Evolutionary conservation across 2,888 invertebrate species (phyloP).

Genomic region (Ctena decussata): DNA sequence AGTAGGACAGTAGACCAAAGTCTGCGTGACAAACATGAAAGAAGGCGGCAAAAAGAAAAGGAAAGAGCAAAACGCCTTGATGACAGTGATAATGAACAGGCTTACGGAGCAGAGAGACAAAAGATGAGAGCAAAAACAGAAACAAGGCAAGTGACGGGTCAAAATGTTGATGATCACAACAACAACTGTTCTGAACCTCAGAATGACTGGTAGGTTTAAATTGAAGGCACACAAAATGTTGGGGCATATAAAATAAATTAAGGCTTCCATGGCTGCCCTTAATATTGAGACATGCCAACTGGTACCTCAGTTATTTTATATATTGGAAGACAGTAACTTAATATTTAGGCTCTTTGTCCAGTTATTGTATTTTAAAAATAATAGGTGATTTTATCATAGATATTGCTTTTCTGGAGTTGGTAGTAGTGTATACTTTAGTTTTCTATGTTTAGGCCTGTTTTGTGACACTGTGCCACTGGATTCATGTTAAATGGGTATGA

Average conservation of each 20-base stretch:
- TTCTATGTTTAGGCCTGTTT: too few relatives aligned
- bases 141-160: conserved; percentile 11
- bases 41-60: neutral
- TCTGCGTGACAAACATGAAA: neutral
- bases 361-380: too few relatives aligned
- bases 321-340: too few relatives aligned
- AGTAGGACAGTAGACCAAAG: neutral
- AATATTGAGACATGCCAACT: too few relatives aligned
- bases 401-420: too few relatives aligned
- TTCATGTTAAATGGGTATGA: too few relatives aligned
- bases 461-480: too few relatives aligned
- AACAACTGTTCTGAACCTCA: conserved; percentile 21
- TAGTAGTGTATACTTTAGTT: too few relatives aligned
- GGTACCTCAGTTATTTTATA: too few relatives aligned
- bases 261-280: too few relatives aligned
- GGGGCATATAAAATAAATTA: neutral
- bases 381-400: too few relatives aligned
- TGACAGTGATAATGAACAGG: neutral
- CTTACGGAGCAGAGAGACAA: neutral
- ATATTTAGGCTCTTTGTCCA: too few relatives aligned
- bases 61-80: neutral
- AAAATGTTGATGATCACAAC: conserved; percentile 19
- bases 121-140: neutral
- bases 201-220: conserved; percentile 12
- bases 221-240: neutral